Base-by-base conservation (phyloP, 2,113 vertebrate species). In the Polypterus senegalus region DNA sequence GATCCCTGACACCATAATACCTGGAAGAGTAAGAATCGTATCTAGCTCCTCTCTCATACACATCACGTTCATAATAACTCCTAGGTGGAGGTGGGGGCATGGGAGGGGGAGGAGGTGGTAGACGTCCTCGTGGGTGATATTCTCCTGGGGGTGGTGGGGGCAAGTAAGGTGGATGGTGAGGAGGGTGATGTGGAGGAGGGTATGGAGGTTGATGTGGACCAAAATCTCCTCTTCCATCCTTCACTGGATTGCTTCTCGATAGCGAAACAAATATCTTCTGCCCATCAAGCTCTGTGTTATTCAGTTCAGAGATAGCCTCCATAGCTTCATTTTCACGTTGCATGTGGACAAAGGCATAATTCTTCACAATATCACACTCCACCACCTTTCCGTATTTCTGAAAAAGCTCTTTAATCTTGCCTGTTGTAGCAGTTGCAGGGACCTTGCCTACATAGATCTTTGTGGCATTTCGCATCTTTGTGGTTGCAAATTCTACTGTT, bases 361-460 rank as follows among this genome's bases (percentile, higher is more conserved):
- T 82, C 70, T 83, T 82, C 27, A 83, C 80, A 3, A 84, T 81
- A 70, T 84, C 81, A 47, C 80, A 83, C 64, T 84, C 81, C 56
- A 83, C 74, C 61, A 84, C 81, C 44, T 81, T 81, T 57, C 81
- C 81, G 48, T 71, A 83, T 4, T 72, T 69, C 68, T 81, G 77
- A 59, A 84, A 84, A 60, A 84, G 73, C 71, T 84, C 77, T 64
- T 77, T 77, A 46, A 84, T 72, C 69, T 80, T 76, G 57, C 70
- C 61, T 0, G 76, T 80, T 3, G 79, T 76, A n/a, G 76, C 79
- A n/a, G 76, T 72, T 61, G 75, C 75, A 0, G 80, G 75, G 7
- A 84, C 74, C n/a, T 84, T 84, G 62, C 81, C 81, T 64, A 84
- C 81, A 43, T 82, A 81, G 69, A 84, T 80, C 70, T 84, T 84